Evolutionary conservation across 2,888 invertebrate species (phyloP), one percentile per base, ranked within the genome.

Genomic region (Eupelmus urozonus): DNA sequence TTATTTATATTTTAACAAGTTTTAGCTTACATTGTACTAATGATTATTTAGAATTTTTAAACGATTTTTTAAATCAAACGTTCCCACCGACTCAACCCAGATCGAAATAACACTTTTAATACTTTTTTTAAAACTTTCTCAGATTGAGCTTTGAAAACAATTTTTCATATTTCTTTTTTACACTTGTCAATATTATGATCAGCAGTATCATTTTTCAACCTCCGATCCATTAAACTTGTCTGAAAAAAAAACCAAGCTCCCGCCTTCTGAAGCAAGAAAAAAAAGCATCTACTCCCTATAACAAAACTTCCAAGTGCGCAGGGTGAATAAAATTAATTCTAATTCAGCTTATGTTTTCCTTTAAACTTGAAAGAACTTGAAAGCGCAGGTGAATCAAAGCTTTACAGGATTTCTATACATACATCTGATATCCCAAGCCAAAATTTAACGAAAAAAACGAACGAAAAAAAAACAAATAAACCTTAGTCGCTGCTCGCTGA

Each of bases 121-220:
- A 34, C 13, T 45, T 45, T 45, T 16, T 45, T 45, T n/a, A n/a
- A n/a, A n/a, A n/a, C 13, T 70, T 70, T 57, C 20, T 27, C 1
- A 51, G 4, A 70, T 18, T 16, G 40, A 73, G 42, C 42, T 60
- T 45, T 51, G 40, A 55, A 73, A 42, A 20, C 45, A 29, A 63
- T 63, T 73, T 73, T 27, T 73, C 63, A 73, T 2, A 7, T 16
- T 7, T 13, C 18, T 42, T 23, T 45, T 27, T 40, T 23, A 27
- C 40, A 27, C n/a, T n/a, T 7, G 27, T 57, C 63, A 73, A 73
- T 73, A 73, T 73, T 73, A 23, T 65, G 57, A 65, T 16, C 16
- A 3, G 2, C 27, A 34, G 45, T 13, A 4, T 29, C 57, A 66
- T 74, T 74, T 66, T 59, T 59, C 65, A 65, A 65, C n/a, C 25